A percentile compares a stretch with the other conserved stretches of the same genome.
Evolutionary conservation across 2,888 invertebrate genomes (phyloP).

Genomic region (Habroteleia sp.): DNA sequence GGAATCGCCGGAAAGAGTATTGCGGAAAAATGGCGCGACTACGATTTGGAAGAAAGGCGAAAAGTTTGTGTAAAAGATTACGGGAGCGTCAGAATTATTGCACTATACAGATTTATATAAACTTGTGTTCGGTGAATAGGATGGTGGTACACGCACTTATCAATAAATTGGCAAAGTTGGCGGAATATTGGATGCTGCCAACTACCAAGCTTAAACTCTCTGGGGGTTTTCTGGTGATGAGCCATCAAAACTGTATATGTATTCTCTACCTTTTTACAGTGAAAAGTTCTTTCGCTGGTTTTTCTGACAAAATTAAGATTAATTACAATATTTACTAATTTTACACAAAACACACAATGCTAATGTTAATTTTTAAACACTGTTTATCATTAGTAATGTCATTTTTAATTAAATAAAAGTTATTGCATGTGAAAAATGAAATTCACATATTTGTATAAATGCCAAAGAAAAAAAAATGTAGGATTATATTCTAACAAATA

Average conservation of each 20-base stretch:
- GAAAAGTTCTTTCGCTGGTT: too few relatives aligned
- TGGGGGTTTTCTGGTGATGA: conserved; percentile 53
- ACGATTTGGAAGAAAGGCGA: conserved; percentile 60
- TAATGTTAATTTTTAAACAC: too few relatives aligned
- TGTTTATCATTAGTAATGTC: too few relatives aligned
- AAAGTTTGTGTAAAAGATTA: conserved; percentile 52
- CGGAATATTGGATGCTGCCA: conserved; percentile 74
- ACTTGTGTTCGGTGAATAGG: conserved; percentile 52
- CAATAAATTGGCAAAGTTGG: conserved; percentile 75
- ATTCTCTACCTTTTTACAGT: not conserved
- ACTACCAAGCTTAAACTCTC: conserved; percentile 70
- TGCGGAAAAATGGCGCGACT: conserved; percentile 62
- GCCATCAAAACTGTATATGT: conserved; percentile 5
- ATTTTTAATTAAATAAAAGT: too few relatives aligned
- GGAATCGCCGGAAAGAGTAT: conserved; percentile 59
- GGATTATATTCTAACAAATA: too few relatives aligned
- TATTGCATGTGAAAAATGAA: too few relatives aligned
- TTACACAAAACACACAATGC: too few relatives aligned
- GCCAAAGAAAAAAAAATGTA: too few relatives aligned
- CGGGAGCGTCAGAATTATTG: conserved; percentile 57
- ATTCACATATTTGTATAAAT: too few relatives aligned
- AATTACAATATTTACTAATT: too few relatives aligned
- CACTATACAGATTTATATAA: conserved; percentile 54
- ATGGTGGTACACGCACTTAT: conserved; percentile 67
- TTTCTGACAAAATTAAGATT: too few relatives aligned